Evolutionary conservation across 23 tunicate species (phyloP), one percentile per base, ranked within the genome.

Genomic region (Trididemnum clinides): DNA sequence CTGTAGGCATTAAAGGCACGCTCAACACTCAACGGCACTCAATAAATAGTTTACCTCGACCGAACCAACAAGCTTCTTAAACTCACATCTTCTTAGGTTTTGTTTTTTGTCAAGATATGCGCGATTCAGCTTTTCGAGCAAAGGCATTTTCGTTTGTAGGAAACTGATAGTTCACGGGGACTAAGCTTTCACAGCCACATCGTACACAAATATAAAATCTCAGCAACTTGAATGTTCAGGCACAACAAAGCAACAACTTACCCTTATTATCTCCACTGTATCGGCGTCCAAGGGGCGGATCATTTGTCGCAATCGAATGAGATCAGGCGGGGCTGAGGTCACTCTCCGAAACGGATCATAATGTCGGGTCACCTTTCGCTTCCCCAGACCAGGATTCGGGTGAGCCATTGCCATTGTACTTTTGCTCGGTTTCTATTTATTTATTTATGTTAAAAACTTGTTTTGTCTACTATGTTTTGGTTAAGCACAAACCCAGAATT

Each of bases 271-370:
- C 2, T 51, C 50, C 5, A 78, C 66, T 23, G 4, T 35, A 2
- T 78, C 66, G 19, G 34, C 66, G 28, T 51, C 38, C 83, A 78
- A 28, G 7, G 97, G 91, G 12, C 88, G 86, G 31, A 92, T 38
- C 79, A 92, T 88, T 37, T 84, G 64, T 28, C 88, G 70, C 79
- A 92, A 70, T 44, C 92, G 76, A 19, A 74, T 31, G 54, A 92
- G 82, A 34, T 86, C 92, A 28, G 97, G 92, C 38, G 97, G 97
- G 12, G 97, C 97, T 1, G 97, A 92, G 0, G 86, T 58, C 32
- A 80, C 90, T 69, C 92, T 51, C 2, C 87, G 72, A 27, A 62
- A 66, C 26, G 75, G 71, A 26, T 51, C 64, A 20, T 54, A 34
- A 27, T 19, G 66, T 26, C 38, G 65, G 19, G 66, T 51, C 50